These are phyloP conservation scores for Helicoverpa assulta DNA, from an alignment of 2,888 invertebrate genomes.

Conservation along the genomic window DNA sequence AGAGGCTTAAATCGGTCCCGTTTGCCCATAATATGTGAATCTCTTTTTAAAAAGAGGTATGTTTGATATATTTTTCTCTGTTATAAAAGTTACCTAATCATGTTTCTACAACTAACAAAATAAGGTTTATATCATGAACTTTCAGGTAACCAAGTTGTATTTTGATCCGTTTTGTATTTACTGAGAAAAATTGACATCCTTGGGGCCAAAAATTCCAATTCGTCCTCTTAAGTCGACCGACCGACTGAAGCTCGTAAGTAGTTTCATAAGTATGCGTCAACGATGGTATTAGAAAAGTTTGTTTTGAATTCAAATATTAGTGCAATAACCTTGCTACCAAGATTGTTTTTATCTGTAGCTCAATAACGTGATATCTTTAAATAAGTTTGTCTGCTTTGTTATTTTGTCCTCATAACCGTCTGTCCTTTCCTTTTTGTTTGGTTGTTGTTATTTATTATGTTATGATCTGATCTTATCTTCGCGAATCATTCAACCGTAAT, in stretches of 20 bases:
- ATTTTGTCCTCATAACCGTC: conserved; percentile 11
- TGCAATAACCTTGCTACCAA: conserved; percentile 13
- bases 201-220: no score
- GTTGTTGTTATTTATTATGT: neutral
- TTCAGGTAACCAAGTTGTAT: no score
- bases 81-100: no score
- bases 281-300: conserved; percentile 42
- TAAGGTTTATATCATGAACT: no score
- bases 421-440: conserved; percentile 1
- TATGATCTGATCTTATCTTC: conserved; percentile 18
- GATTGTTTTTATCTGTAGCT: conserved; percentile 17
- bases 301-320: conserved; percentile 34
- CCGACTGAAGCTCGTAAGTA: conserved; percentile 24
- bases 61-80: no score
- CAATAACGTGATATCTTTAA: conserved; percentile 28
- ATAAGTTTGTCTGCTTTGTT: conserved; percentile 10
- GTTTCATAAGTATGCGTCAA: conserved; percentile 30
- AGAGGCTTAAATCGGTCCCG: no score
- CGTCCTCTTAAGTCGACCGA: conserved; percentile 10
- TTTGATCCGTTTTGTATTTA: no score
- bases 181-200: no score
- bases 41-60: no score
- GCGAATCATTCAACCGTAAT: conserved; percentile 38
- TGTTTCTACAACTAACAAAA: no score
- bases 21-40: no score